Evolutionary conservation across 92 coral and sea anemone species (phyloP).

Genomic region (Bergia sp.): DNA sequence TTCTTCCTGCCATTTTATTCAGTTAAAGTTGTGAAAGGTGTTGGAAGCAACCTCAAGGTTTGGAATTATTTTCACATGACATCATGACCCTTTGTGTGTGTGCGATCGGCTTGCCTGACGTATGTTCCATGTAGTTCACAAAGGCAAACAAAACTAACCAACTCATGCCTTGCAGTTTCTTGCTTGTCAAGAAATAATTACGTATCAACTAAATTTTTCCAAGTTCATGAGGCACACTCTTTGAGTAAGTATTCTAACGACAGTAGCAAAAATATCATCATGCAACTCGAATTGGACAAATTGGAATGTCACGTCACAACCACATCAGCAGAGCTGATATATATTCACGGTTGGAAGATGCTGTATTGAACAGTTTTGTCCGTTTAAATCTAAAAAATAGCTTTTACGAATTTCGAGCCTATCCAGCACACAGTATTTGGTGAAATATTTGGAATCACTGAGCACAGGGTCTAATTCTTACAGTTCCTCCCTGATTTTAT

Average conservation of each 20-base stretch:
- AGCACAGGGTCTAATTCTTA: too few relatives aligned
- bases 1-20: background rate
- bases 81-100: constrained; percentile 14
- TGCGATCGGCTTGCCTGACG: background rate
- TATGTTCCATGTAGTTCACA: background rate
- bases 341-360: too few relatives aligned
- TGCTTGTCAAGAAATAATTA: background rate
- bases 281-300: background rate
- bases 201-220: background rate
- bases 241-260: too few relatives aligned
- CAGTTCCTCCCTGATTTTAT: too few relatives aligned
- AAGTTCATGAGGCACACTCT: background rate
- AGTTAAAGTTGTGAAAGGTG: background rate
- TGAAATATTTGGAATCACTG: too few relatives aligned
- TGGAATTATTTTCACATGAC: background rate
- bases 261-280: background rate
- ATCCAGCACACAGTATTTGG: too few relatives aligned
- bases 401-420: too few relatives aligned
- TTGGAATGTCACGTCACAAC: too few relatives aligned
- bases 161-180: background rate
- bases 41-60: background rate
- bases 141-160: too few relatives aligned
- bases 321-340: too few relatives aligned
- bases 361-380: too few relatives aligned
- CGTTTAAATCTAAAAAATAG: too few relatives aligned